These are phyloP conservation scores for Torymus texanus DNA, from an alignment of 2,888 invertebrate species.

Conservation along the genomic window DNA sequence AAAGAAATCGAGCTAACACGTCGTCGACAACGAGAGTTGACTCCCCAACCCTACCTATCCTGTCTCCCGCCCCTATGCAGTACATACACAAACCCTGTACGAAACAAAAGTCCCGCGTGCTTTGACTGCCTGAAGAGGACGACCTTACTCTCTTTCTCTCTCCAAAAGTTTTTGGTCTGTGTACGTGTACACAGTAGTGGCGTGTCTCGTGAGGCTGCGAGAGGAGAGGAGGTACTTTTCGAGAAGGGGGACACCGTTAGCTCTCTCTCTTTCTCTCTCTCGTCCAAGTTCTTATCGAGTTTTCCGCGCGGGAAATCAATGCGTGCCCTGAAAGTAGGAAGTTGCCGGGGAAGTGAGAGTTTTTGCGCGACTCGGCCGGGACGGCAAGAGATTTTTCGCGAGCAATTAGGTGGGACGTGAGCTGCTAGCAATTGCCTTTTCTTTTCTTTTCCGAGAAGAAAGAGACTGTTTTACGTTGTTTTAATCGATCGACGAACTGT, in stretches of 20 bases:
- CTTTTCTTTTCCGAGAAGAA: too few relatives aligned
- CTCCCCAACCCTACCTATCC: conserved; percentile 5
- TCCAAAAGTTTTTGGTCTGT: background rate
- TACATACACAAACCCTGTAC: conserved; percentile 31
- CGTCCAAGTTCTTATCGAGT: conserved; percentile 47
- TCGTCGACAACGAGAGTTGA: conserved; percentile 28
- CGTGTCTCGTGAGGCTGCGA: too few relatives aligned
- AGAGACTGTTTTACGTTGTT: too few relatives aligned
- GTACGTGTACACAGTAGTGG: too few relatives aligned
- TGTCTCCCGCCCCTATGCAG: background rate
- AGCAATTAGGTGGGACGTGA: background rate
- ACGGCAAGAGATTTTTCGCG: background rate
- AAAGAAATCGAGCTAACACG: conserved; percentile 15
- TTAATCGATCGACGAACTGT: too few relatives aligned
- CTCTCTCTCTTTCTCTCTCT: background rate
- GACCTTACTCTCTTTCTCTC: background rate
- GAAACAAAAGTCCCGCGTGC: conserved; percentile 53
- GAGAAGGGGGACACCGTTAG: background rate
- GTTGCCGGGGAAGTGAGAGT: background rate
- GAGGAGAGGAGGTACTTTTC: conserved; percentile 32
- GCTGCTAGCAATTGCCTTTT: too few relatives aligned
- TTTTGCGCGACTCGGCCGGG: background rate
- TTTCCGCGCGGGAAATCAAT: conserved; percentile 52
- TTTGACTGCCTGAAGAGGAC: conserved; percentile 46
- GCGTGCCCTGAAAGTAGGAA: conserved; percentile 25